Percentiles rank a stretch among this genome's conserved stretches.
Conservation (phyloP, 2,113 vertebrate species). For the Egretta garzetta region DNA sequence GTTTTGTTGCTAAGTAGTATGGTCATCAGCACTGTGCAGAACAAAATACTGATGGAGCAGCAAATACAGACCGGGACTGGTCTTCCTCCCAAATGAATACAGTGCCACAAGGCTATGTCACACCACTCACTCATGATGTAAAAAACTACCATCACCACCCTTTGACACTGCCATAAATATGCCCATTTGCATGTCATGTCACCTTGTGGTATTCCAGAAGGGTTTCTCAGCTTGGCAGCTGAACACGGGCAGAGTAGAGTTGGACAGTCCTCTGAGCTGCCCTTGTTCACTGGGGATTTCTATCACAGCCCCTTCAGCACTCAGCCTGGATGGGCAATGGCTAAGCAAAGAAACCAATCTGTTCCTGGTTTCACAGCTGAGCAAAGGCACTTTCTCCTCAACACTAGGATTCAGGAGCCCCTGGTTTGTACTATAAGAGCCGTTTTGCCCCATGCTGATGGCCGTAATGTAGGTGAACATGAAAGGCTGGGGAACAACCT, state of each 20-base stretch:
- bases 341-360: background rate
- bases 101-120: background rate
- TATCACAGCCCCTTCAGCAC: background rate
- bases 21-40: background rate
- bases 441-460: background rate
- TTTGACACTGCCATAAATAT: background rate
- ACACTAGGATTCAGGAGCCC: background rate
- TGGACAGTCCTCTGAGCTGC: background rate
- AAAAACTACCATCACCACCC: background rate
- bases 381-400: background rate
- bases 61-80: background rate
- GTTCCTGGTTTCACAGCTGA: background rate
- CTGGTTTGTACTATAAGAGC: background rate
- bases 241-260: background rate
- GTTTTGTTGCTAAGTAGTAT: background rate
- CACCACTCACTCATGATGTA: background rate
- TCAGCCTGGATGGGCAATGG: background rate
- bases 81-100: background rate
- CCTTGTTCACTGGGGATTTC: background rate
- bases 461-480: background rate
- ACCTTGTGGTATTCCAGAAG: background rate
- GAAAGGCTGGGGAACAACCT: background rate
- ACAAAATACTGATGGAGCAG: background rate
- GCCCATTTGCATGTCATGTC: background rate
- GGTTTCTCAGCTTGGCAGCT: background rate